Percentiles rank a stretch among this genome's conserved stretches.
Evolutionary conservation across 2,113 vertebrate species (phyloP).

Genomic region (Sander lucioperca): DNA sequence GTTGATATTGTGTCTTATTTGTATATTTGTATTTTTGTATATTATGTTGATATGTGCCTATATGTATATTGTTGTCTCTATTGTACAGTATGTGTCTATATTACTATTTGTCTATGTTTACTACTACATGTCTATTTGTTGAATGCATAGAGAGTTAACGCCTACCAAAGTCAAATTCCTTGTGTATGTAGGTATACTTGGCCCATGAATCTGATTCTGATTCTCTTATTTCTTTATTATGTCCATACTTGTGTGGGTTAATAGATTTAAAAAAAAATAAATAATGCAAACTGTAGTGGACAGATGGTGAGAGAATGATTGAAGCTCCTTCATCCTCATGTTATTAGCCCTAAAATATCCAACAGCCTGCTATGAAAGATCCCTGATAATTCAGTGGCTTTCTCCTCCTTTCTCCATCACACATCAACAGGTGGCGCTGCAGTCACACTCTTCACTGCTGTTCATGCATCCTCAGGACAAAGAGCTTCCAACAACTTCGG

Average conservation of each 20-base stretch:
- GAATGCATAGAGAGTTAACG: too few relatives aligned
- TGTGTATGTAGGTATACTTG: too few relatives aligned
- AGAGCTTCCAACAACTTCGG: constrained; percentile 40
- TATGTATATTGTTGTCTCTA: too few relatives aligned
- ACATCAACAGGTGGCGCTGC: constrained; percentile 77
- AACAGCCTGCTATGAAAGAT: not conserved
- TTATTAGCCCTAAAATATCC: constrained; percentile 31
- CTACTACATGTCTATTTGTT: too few relatives aligned
- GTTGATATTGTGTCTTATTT: too few relatives aligned
- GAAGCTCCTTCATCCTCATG: constrained; percentile 22
- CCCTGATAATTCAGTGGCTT: constrained; percentile 13
- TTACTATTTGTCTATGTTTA: too few relatives aligned
- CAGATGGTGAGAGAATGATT: constrained; percentile 36
- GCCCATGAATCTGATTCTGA: too few relatives aligned
- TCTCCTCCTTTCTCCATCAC: not conserved
- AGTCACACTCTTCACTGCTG: constrained; percentile 45
- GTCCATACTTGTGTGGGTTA: not conserved
- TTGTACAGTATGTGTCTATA: too few relatives aligned
- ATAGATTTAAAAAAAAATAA: not conserved
- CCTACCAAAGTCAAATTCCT: too few relatives aligned
- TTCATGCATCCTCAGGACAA: constrained; percentile 53
- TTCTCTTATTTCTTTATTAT: not conserved
- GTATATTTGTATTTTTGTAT: too few relatives aligned
- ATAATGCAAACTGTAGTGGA: constrained; percentile 12
- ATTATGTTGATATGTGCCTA: too few relatives aligned